Percentiles rank a stretch among this genome's conserved stretches.
Evolutionary conservation across 2,888 invertebrate genomes (phyloP).

Genomic region (Dryobotodes eremita): DNA sequence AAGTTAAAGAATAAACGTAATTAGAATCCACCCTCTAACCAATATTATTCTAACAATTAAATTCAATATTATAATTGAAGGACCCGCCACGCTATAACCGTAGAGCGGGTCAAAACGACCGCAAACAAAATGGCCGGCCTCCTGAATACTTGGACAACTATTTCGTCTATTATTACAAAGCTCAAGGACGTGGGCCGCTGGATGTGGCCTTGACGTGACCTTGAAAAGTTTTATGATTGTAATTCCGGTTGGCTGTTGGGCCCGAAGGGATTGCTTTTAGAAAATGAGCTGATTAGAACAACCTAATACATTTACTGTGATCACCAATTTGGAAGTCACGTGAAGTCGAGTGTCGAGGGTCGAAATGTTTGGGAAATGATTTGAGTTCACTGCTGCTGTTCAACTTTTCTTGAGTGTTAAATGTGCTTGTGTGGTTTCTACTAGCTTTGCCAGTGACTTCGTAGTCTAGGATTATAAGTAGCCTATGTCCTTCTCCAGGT

Average conservation of each 20-base stretch:
- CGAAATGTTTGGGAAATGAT: background rate
- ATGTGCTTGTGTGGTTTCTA: background rate
- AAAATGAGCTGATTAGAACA: background rate
- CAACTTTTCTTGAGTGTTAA: background rate
- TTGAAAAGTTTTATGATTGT: slow-evolving; percentile 30
- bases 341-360: background rate
- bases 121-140: slow-evolving; percentile 62
- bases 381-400: background rate
- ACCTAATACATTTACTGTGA: background rate
- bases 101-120: slow-evolving; percentile 59
- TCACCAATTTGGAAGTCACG: background rate
- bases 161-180: slow-evolving; percentile 50
- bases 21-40: slow-evolving; percentile 15
- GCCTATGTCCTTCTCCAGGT: background rate
- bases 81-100: slow-evolving; percentile 53
- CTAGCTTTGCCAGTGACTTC: background rate
- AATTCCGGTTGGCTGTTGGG: background rate
- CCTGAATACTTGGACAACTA: slow-evolving; percentile 66
- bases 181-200: slow-evolving; percentile 10
- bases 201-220: slow-evolving; percentile 26
- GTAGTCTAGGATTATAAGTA: background rate
- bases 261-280: background rate
- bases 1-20: background rate
- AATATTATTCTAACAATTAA: slow-evolving; percentile 47
- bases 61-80: slow-evolving; percentile 55